Evolutionary conservation across 1,140 invertebrate species (phyloP), one percentile per base, ranked within the genome.

Genomic region (Hormaphis cornu): DNA sequence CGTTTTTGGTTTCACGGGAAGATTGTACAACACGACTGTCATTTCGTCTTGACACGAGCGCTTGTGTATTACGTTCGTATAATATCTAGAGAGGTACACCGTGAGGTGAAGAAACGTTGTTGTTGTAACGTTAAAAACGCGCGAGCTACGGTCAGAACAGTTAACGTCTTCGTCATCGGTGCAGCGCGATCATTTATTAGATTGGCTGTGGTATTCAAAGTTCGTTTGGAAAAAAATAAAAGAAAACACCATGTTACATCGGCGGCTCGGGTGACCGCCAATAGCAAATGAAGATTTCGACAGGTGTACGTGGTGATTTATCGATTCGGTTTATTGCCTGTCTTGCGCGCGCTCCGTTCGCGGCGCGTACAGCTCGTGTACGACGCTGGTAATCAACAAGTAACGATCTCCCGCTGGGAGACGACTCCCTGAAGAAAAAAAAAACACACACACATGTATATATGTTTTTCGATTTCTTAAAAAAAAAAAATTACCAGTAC

Each of bases 201-300:
- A 40, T 40, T 58, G 40, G 8, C 40, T 24, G 14, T 40, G 54
- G 35, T 37, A 24, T 56, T 37, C 22, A 35, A 24, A n/a, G 33
- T 40, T 26, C 35, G 5, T 40, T 26, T 24, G 6, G 5, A 35
- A n/a, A 28, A 26, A 52, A 18, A 52, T 7, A 12, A 3, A 24
- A 50, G 16, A 50, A 14, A 50, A 26, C 22, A n/a, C n/a, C n/a
- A 12, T 48, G 20, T 50, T 50, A 50, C 26, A 50, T 5, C 14
- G 53, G 54, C 20, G 22, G 54, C 30, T 40, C 26, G 18, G 14
- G 28, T 20, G 28, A 66, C 44, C n/a, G n/a, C n/a, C 42, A 48
- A 66, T n/a, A 22, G 61, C n/a, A 33, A 66, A 48, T 48, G 61
- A 48, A 66, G 61, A 66, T 48, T 48, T 66, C 42, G 61, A 66